Evolutionary conservation across 2,113 vertebrate species (phyloP).

Genomic region (Mormyrus lacerda): DNA sequence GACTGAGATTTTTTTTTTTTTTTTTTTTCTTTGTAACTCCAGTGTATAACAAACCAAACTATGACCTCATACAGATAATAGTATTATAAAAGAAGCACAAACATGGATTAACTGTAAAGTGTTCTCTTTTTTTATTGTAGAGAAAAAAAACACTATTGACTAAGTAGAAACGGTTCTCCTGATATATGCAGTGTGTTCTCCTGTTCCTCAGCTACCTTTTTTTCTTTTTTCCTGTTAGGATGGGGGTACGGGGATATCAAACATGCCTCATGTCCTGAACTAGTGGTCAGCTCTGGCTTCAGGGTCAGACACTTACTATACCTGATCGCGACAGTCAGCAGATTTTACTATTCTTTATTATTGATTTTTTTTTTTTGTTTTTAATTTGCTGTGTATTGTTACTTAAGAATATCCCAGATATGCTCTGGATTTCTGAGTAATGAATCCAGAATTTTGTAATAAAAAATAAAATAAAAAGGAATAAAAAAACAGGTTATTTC

Average conservation of each 20-base stretch:
- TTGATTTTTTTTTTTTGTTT: slow-evolving; percentile 46
- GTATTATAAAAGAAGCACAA: slow-evolving; percentile 98
- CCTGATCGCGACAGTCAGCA: slow-evolving; percentile 39
- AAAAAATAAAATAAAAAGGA: slow-evolving; percentile 21
- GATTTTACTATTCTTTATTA: slow-evolving; percentile 15
- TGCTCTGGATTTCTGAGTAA: slow-evolving; percentile 6
- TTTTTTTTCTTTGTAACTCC: slow-evolving; percentile 90
- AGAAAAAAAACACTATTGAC: slow-evolving; percentile 45
- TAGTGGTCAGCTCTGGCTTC: slow-evolving; percentile 39
- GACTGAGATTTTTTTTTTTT: slow-evolving; percentile 63
- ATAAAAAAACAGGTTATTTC: slow-evolving; percentile 62
- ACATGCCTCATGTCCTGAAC: slow-evolving; percentile 41
- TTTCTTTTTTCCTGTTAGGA: slow-evolving; percentile 43
- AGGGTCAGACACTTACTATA: slow-evolving; percentile 40
- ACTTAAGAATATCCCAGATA: slow-evolving; percentile 50
- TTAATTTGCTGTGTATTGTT: slow-evolving; percentile 50
- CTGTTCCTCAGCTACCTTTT: slow-evolving; percentile 62
- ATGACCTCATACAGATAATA: slow-evolving; percentile 99
- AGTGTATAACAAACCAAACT: slow-evolving; percentile 99
- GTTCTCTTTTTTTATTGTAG: slow-evolving; percentile 52
- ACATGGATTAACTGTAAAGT: slow-evolving; percentile 79
- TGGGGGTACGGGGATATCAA: slow-evolving; percentile 49
- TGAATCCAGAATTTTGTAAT: slow-evolving; percentile 18
- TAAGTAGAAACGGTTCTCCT: slow-evolving; percentile 57
- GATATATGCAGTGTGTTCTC: slow-evolving; percentile 45